Evolutionary conservation across 2,888 invertebrate species (phyloP), one percentile per base, ranked within the genome.

Genomic region (Panzeria rudis): DNA sequence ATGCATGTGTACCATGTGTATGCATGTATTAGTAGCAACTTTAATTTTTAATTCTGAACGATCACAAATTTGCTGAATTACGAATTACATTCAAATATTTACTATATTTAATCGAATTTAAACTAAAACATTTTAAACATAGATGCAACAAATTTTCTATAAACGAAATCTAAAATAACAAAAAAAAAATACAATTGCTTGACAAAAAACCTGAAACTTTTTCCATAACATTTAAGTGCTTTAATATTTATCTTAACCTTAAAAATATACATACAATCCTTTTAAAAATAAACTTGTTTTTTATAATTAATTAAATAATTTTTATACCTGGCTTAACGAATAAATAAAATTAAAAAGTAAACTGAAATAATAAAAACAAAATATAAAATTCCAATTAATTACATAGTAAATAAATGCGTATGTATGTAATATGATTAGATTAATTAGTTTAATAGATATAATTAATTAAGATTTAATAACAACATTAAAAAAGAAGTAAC

Each of bases 161-260:
- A 68, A 78, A 17, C 25, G 61, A 80, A 78, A 61, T 20, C 23
- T 54, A 23, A 29, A 38, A 6, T 50, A 68, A 71, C 66, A 56
- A 1, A 20, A 29, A 29, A 54, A 76, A 64, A 25, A 78, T 72
- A 56, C n/a, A 54, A 54, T 81, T 75, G 47, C 47, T 61, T 32
- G 50, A 52, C 64, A 76, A 61, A 52, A 29, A 71, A 69, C 77
- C 83, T 68, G 50, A 73, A 73, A 25, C 9, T 23, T 64, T 79
- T 82, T 80, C 82, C 77, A 75, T 82, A 85, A 85, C 59, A 71
- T 69, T 84, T 86, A 84, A 86, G 84, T 83, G 86, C 87, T 87
- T 87, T 86, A 87, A 79, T 77, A 66, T 25, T 50, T 80, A 52
- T 71, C 44, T 71, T 41, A 78, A 47, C 56, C 54, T 79, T 44